phyloP scores from a whole-genome alignment of 2,797 vertebrate species.

The Dendrocincla tyrannina region DNA sequence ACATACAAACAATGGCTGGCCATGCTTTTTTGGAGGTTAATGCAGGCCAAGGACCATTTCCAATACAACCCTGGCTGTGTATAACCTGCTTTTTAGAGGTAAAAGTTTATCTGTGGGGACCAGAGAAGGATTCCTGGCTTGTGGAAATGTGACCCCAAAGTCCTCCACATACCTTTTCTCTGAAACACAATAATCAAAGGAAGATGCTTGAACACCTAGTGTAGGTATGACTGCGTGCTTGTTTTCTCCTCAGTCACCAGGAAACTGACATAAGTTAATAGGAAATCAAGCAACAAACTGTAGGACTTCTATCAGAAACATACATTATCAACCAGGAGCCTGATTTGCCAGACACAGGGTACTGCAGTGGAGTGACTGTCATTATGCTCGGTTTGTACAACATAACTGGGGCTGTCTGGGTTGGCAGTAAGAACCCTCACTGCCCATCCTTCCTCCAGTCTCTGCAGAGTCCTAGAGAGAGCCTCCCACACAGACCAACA shows the following conservation, averaged over 20 bases:
- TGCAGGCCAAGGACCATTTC: slow-evolving; percentile 44
- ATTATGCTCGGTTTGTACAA: background rate
- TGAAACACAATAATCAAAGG: background rate
- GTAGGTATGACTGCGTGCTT: background rate
- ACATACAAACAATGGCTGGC: slow-evolving; percentile 40
- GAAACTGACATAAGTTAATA: background rate
- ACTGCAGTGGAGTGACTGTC: background rate
- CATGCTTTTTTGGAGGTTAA: slow-evolving; percentile 17
- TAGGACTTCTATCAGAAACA: background rate
- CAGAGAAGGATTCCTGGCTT: slow-evolving; percentile 31
- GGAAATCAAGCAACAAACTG: background rate
- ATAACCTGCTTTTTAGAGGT: slow-evolving; percentile 3
- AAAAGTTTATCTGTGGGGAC: slow-evolving; percentile 47
- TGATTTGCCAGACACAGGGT: background rate
- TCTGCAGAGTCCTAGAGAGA: background rate
- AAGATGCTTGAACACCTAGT: background rate
- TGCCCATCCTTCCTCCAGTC: background rate
- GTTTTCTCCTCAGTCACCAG: background rate
- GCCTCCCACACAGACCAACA: background rate
- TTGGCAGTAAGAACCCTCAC: background rate
- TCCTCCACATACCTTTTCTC: slow-evolving; percentile 10
- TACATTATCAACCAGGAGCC: background rate
- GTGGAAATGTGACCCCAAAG: background rate
- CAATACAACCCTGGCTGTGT: background rate
- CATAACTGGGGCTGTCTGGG: background rate